These are phyloP conservation scores for Wiebesia pumilae DNA, from an alignment of 1,140 invertebrate genomes.

Conservation along the genomic window DNA sequence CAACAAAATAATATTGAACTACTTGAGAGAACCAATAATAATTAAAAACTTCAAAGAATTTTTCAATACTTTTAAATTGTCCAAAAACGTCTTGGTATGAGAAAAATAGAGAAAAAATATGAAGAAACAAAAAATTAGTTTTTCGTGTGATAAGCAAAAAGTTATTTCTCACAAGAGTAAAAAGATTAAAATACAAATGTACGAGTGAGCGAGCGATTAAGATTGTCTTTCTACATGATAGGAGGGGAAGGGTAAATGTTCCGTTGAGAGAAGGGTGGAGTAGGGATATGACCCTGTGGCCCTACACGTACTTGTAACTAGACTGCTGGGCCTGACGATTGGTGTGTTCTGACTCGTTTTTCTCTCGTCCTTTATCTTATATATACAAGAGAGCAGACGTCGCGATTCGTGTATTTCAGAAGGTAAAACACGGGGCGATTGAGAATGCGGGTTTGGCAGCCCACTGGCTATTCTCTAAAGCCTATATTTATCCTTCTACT, in stretches of 20 bases:
- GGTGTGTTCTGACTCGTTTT: constrained; percentile 44
- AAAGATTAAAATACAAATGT: not conserved
- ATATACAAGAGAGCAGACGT: not conserved
- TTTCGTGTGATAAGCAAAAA: not conserved
- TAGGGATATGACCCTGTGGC: not conserved
- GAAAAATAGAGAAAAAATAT: not conserved
- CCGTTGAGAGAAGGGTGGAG: not conserved
- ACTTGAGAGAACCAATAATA: not conserved
- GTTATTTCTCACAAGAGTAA: not conserved
- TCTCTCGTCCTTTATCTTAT: constrained; percentile 41
- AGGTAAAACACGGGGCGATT: constrained; percentile 60
- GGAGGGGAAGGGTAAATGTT: not conserved
- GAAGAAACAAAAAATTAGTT: not conserved
- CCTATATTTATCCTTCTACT: constrained; percentile 76
- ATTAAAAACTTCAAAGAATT: too few relatives aligned
- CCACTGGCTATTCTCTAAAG: constrained; percentile 57
- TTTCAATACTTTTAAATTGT: not conserved
- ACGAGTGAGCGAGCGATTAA: not conserved
- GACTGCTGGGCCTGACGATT: constrained; percentile 68
- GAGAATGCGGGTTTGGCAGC: constrained; percentile 48
- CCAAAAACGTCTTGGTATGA: not conserved
- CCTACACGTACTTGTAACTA: not conserved
- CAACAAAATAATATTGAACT: not conserved
- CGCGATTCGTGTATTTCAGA: constrained; percentile 49
- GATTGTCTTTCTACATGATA: not conserved